Conservation (phyloP, 2,113 vertebrate species). For the Lates calcarifer region DNA sequence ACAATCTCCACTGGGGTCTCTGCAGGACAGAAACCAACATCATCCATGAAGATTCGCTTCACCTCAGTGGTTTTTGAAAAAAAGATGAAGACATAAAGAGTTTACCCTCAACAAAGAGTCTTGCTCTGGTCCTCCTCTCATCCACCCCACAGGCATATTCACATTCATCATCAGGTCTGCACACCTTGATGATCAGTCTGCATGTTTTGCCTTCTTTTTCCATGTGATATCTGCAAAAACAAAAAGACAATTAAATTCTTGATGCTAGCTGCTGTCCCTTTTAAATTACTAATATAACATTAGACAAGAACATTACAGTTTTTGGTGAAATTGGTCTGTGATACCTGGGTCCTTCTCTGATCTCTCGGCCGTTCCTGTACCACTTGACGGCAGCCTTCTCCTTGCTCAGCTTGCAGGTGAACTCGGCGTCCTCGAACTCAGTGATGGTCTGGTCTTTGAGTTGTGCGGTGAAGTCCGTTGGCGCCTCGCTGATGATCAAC, state of each 20-base stretch:
- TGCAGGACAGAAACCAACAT: slow-evolving; percentile 69
- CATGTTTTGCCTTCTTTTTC: slow-evolving; percentile 93
- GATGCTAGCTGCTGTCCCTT: neutral
- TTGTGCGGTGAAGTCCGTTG: slow-evolving; percentile 92
- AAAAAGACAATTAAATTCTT: too few species aligned
- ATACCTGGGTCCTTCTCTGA: slow-evolving; percentile 95
- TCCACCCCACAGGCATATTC: slow-evolving; percentile 98
- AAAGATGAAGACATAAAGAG: neutral
- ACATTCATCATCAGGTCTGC: slow-evolving; percentile 95
- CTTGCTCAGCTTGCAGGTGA: slow-evolving; percentile 94
- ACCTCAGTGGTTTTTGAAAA: neutral
- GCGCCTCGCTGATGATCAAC: slow-evolving; percentile 96
- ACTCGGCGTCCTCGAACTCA: slow-evolving; percentile 96
- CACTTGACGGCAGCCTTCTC: slow-evolving; percentile 94
- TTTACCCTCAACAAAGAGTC: slow-evolving; percentile 96
- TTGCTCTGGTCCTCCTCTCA: slow-evolving; percentile 93
- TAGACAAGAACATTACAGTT: too few species aligned
- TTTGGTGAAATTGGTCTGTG: neutral
- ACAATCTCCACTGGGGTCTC: slow-evolving; percentile 98
- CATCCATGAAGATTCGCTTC: neutral
- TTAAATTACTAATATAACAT: neutral
- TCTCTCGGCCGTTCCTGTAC: slow-evolving; percentile 95
- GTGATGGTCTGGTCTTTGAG: slow-evolving; percentile 95
- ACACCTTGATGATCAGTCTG: slow-evolving; percentile 91
- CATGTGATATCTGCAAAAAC: slow-evolving; percentile 89